These are phyloP conservation scores for Helicoverpa zea DNA, from an alignment of 1,140 invertebrate genomes.

Conservation along the genomic window DNA sequence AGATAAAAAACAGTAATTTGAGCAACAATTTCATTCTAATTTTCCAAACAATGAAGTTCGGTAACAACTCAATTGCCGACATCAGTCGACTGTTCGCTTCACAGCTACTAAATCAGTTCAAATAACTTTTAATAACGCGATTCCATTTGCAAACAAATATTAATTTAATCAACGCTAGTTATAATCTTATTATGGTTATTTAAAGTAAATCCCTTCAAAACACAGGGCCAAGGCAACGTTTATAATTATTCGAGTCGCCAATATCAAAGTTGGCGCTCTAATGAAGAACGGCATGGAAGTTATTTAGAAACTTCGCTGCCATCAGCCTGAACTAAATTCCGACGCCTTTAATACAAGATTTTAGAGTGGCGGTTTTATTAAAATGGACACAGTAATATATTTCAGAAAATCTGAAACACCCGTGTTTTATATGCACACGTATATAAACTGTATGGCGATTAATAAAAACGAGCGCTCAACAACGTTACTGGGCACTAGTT, in stretches of 20 bases:
- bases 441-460: neutral
- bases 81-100: slow-evolving; percentile 5
- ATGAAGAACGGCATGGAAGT: slow-evolving; percentile 1
- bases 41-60: slow-evolving; percentile 32
- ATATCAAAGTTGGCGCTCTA: slow-evolving; percentile 38
- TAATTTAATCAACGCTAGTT: slow-evolving; percentile 35
- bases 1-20: neutral
- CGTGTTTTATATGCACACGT: neutral
- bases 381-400: neutral
- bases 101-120: slow-evolving; percentile 29
- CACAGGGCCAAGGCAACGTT: slow-evolving; percentile 17
- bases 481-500: neutral
- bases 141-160: slow-evolving; percentile 32
- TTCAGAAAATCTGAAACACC: neutral
- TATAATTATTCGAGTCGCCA: slow-evolving; percentile 20
- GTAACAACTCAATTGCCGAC: slow-evolving; percentile 32
- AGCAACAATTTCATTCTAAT: slow-evolving; percentile 22
- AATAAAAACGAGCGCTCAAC: neutral
- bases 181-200: slow-evolving; percentile 39
- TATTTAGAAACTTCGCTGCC: neutral
- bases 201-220: slow-evolving; percentile 19
- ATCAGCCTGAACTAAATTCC: neutral
- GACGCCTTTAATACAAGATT: neutral
- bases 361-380: neutral
- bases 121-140: slow-evolving; percentile 37